Conservation (phyloP, 2,113 vertebrate genomes). For the Sclerurus mexicanus region DNA sequence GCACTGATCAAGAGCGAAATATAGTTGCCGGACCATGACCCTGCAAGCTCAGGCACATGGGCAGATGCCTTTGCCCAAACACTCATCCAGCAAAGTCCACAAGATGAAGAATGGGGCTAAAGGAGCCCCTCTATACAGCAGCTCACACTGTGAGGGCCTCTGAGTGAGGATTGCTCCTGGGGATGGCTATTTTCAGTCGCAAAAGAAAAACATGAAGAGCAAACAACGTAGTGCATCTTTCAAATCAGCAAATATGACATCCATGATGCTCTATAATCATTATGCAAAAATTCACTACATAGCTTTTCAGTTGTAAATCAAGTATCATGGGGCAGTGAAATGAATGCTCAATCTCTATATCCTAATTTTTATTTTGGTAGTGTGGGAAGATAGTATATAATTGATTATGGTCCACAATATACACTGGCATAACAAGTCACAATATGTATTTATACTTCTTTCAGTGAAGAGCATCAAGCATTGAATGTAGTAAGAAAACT, state of each 20-base stretch:
- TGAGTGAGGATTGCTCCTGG: background rate
- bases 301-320: background rate
- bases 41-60: rapidly evolving
- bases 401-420: background rate
- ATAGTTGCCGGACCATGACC: background rate
- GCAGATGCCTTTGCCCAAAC: background rate
- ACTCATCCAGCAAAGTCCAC: background rate
- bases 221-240: background rate
- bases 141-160: background rate
- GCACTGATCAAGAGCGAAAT: background rate
- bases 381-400: background rate
- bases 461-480: background rate
- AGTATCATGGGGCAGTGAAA: background rate
- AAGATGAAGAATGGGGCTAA: background rate
- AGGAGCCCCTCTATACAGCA: background rate
- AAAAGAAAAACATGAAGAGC: background rate
- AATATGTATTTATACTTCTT: background rate
- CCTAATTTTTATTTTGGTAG: background rate
- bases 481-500: background rate
- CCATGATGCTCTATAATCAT: background rate
- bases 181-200: background rate
- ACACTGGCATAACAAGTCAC: background rate
- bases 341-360: background rate
- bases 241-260: background rate
- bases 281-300: background rate